A percentile compares a stretch with the other conserved stretches of the same genome.
phyloP scores from a whole-genome alignment of 2,113 vertebrate genomes.

The Lontra canadensis region DNA sequence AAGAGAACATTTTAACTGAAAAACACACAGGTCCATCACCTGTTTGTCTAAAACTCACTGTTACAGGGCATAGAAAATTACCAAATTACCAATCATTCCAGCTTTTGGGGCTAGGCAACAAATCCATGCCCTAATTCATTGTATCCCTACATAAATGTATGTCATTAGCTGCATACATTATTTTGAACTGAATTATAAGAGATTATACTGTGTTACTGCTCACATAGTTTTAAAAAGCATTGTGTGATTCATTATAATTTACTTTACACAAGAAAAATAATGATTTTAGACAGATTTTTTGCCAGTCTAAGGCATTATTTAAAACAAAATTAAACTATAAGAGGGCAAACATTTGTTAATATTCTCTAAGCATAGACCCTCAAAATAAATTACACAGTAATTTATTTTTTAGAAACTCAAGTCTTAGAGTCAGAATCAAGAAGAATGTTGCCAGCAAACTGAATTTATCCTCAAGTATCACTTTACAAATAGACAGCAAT shows the following conservation, averaged over 20 bases:
- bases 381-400: not conserved
- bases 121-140: not conserved
- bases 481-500: not conserved
- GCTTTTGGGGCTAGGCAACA: not conserved
- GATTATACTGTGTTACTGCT: not conserved
- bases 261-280: not conserved
- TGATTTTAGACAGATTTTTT: constrained; percentile 1
- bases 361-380: not conserved
- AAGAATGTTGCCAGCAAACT: not conserved
- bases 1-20: not conserved
- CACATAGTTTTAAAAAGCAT: not conserved
- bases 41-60: not conserved
- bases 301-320: not conserved
- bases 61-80: not conserved
- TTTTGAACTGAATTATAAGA: constrained; percentile 33
- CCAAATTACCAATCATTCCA: not conserved
- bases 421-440: not conserved
- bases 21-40: not conserved
- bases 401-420: not conserved
- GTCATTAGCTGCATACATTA: not conserved
- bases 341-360: constrained; percentile 3
- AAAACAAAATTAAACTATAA: constrained; percentile 24
- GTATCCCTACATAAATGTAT: not conserved
- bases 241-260: not conserved
- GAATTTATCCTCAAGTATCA: not conserved